A percentile compares a stretch with the other conserved stretches of the same genome.
Evolutionary conservation across 2,888 invertebrate genomes (phyloP).

Genomic region (Epirrita christyi): DNA sequence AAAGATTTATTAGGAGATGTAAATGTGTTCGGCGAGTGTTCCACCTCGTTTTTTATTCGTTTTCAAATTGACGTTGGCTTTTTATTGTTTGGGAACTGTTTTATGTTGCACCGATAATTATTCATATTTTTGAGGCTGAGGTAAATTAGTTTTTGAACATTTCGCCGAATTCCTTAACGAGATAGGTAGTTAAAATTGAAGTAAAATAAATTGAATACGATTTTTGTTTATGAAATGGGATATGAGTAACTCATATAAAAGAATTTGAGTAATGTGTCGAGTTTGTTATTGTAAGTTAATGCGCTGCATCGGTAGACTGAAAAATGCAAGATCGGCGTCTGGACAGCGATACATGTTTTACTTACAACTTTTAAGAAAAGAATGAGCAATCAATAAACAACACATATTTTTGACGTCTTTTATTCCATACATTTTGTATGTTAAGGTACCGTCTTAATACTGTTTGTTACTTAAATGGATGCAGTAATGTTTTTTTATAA

Average conservation of each 20-base stretch:
- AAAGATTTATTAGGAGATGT: conserved; percentile 75
- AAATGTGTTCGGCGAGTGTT: conserved; percentile 64
- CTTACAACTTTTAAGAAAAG: conserved; percentile 9
- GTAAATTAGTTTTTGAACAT: conserved; percentile 37
- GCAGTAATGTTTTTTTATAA: too few relatives aligned
- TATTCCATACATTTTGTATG: too few relatives aligned
- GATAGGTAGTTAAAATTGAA: conserved; percentile 17
- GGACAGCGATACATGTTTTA: conserved; percentile 35
- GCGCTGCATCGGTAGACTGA: conserved; percentile 49
- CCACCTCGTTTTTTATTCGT: conserved; percentile 52
- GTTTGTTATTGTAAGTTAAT: conserved; percentile 66
- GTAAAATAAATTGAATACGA: conserved; percentile 6
- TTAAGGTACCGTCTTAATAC: too few relatives aligned
- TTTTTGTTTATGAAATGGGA: conserved; percentile 33
- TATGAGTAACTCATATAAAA: conserved; percentile 36
- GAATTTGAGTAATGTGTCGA: conserved; percentile 66
- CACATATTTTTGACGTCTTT: too few relatives aligned
- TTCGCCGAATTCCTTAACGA: conserved; percentile 25
- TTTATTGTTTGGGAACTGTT: conserved; percentile 53
- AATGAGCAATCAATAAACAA: conserved; percentile 1
- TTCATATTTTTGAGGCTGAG: conserved; percentile 46
- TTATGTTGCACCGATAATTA: conserved; percentile 49
- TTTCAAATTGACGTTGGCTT: conserved; percentile 50
- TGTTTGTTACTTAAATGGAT: too few relatives aligned
- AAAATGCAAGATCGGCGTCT: conserved; percentile 65